phyloP scores from a whole-genome alignment of 2,797 vertebrate genomes.

The Diplodus sargus region DNA sequence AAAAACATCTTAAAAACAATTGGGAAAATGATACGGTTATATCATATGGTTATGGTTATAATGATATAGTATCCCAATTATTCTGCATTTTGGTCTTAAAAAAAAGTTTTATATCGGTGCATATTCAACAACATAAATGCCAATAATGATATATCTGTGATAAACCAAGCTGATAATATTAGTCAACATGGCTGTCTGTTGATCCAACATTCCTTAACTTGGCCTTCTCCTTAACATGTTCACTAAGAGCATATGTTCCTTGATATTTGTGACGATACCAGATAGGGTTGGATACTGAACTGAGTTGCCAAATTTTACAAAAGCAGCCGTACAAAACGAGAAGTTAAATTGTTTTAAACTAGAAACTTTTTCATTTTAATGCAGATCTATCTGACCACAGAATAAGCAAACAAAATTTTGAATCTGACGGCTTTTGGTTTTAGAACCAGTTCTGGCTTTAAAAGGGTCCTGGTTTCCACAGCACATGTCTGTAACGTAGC shows the following conservation, averaged over 20 bases:
- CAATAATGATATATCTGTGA: no score
- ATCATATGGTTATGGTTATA: no score
- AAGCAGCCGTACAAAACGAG: not conserved
- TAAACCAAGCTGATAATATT: no score
- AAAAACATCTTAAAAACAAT: constrained; percentile 18
- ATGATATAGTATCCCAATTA: no score
- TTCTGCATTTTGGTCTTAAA: no score
- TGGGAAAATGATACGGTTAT: not conserved
- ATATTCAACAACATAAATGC: no score
- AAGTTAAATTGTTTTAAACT: not conserved
- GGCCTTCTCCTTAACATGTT: not conserved
- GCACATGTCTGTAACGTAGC: no score
- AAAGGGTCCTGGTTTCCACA: no score
- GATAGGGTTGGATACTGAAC: no score
- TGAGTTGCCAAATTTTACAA: not conserved
- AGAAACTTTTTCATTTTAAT: not conserved
- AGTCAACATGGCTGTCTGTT: not conserved
- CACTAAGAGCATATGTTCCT: not conserved
- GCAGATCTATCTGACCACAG: not conserved
- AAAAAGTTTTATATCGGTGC: no score
- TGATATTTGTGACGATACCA: no score
- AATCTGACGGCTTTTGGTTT: not conserved
- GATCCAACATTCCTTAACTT: not conserved
- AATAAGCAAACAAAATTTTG: not conserved
- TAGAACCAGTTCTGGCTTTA: not conserved